A percentile compares a stretch with the other conserved stretches of the same genome.
phyloP scores from a whole-genome alignment of 1,140 invertebrate genomes.

The Andrena cerasifolii region DNA sequence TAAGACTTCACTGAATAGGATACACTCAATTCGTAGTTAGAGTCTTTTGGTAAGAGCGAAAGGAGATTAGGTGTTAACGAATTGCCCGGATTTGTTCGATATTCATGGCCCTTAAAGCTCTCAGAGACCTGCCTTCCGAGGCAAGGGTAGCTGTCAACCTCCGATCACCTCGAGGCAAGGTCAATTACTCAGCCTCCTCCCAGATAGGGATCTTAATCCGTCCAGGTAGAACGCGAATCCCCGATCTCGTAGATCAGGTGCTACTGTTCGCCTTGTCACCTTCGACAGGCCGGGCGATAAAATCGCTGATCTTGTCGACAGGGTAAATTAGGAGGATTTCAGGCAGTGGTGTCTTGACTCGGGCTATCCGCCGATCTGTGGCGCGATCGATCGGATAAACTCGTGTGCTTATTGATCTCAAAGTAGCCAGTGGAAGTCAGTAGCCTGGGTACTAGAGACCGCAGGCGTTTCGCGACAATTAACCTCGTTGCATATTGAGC shows the following conservation, averaged over 20 bases:
- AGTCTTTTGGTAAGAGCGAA: too few species aligned
- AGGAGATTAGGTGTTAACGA: not conserved
- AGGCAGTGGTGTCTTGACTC: not conserved
- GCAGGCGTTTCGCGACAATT: not conserved
- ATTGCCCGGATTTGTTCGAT: not conserved
- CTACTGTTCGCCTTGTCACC: constrained; percentile 68
- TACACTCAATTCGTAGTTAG: too few species aligned
- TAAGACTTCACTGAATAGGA: too few species aligned
- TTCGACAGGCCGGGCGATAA: constrained; percentile 41
- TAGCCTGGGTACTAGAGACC: too few species aligned
- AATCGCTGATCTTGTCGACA: constrained; percentile 42
- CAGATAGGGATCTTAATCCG: constrained; percentile 72
- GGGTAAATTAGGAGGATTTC: not conserved
- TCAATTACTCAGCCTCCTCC: constrained; percentile 54
- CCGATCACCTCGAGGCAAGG: constrained; percentile 54
- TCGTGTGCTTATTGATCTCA: too few species aligned
- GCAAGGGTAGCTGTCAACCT: constrained; percentile 41
- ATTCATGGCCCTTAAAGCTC: not conserved
- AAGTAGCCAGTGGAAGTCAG: too few species aligned
- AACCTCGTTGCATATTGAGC: not conserved
- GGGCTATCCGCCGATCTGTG: too few species aligned
- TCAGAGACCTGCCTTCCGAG: not conserved
- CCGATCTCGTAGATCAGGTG: constrained; percentile 68
- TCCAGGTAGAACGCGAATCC: constrained; percentile 61
- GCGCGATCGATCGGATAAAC: too few species aligned